Base-by-base conservation (phyloP, 1,140 invertebrate genomes). In the Philopotamus ludificatus region DNA sequence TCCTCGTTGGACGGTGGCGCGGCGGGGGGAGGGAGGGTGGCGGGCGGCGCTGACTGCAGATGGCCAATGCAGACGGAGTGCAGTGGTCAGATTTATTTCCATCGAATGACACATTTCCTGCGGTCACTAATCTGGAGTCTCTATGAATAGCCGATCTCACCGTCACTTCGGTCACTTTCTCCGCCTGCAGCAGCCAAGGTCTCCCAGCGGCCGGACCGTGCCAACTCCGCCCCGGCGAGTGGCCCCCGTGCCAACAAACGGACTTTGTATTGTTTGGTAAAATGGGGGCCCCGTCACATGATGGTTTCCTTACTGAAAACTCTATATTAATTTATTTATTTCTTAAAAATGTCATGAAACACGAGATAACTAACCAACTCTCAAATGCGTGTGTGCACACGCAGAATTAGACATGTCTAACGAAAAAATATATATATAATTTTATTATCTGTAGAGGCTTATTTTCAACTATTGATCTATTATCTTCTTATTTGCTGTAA, bases 61-160 rank as follows among this genome's bases (percentile, higher is more conserved):
- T 45, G 44, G 44, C 44, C 16, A 10, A 45, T 15, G 12, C 21
- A 18, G 16, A 45, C 44, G 44, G 15, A 2, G 28, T 12, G 28
- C 12, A 12, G 28, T 12, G 28, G 4, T 12, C 28, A 23, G 47
- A 53, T 53, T 63, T 63, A 63, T 63, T 63, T 63, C 50, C 26
- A 26, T 42, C 34, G 50, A 54, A 63, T 63, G 61, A 63, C 61
- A 63, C 61, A 63, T 63, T 63, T 63, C 47, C 49, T 26, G 49
- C 61, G 61, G 61, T 63, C 61, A 63, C 39, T 63, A 63, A 49
- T 63, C 61, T 54, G 61, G 42, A 63, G 41, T 62, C 23, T 4
- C 50, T 53, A 54, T 47, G 42, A 60, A 60, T 60, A 60, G 42
- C 10, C 20, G 7, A 7, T 15, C 25, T 34, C 51, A 10, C 34